Percentiles rank a stretch among this genome's conserved stretches.
Evolutionary conservation across 2,888 invertebrate species (phyloP).

Genomic region (Acrocera orbiculus): DNA sequence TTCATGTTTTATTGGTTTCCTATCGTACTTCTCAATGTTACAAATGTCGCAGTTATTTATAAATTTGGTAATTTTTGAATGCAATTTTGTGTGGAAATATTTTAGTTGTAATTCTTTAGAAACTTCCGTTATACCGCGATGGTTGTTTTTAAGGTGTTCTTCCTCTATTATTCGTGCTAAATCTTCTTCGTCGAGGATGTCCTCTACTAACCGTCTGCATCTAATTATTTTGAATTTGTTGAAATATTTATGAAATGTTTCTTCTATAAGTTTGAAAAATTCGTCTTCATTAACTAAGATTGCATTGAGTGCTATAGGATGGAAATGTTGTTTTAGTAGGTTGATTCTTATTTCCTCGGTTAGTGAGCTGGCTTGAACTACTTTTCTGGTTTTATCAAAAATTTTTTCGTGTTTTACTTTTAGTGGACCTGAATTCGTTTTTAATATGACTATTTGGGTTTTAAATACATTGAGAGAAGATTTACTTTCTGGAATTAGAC

Average conservation of each 20-base stretch:
- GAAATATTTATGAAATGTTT: not conserved
- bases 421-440: not conserved
- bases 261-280: not conserved
- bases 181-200: not conserved
- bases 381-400: not conserved
- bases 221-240: not conserved
- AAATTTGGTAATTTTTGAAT: not conserved
- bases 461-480: not conserved
- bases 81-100: not conserved
- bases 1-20: not conserved
- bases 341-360: not conserved
- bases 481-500: not conserved
- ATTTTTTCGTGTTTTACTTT: not conserved
- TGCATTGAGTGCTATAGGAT: not conserved
- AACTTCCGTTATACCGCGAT: not conserved
- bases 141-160: not conserved
- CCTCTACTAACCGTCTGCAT: not conserved
- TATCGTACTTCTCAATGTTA: not conserved
- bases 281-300: not conserved
- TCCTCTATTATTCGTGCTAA: not conserved
- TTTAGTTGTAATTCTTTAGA: not conserved
- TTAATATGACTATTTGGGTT: not conserved
- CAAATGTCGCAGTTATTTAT: conserved; percentile 1
- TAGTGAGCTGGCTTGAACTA: no score
- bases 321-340: not conserved